A percentile compares a stretch with the other conserved stretches of the same genome.
phyloP scores from a whole-genome alignment of 2,113 vertebrate species.

The Neolamprologus toae region DNA sequence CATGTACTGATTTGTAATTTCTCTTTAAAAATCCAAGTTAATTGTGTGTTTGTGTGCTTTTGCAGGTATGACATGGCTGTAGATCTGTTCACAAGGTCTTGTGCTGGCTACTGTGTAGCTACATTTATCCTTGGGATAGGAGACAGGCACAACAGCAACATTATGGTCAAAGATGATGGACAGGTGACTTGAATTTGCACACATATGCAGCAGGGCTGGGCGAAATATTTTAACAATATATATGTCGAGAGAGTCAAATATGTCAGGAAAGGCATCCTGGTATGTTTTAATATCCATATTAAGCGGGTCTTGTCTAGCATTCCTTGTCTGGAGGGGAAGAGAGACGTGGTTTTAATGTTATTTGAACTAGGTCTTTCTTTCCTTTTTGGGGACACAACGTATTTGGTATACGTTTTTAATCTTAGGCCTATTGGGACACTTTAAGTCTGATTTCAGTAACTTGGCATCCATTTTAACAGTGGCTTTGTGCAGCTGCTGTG shows the following conservation, averaged over 20 bases:
- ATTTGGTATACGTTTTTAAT: not conserved
- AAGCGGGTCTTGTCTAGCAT: not conserved
- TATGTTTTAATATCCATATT: not conserved
- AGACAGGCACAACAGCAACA: conserved; percentile 98
- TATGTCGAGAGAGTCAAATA: not conserved
- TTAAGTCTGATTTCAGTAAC: not conserved
- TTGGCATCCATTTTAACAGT: not conserved
- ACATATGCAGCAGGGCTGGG: not conserved
- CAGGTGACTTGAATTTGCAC: conserved; percentile 73
- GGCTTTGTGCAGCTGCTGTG: not conserved
- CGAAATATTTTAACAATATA: not conserved
- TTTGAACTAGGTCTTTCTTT: not conserved
- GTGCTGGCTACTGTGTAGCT: conserved; percentile 96
- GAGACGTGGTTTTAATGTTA: not conserved
- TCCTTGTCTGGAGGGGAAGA: not conserved
- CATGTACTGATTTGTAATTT: not conserved
- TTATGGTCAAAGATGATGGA: conserved; percentile 98
- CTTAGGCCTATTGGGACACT: not conserved
- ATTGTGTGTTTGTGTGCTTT: not conserved
- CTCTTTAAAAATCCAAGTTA: not conserved
- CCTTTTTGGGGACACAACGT: not conserved
- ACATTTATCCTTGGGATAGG: conserved; percentile 97
- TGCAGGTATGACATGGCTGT: conserved; percentile 93
- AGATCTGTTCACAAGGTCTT: conserved; percentile 94
- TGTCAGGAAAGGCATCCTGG: not conserved